Conservation (phyloP, 2,113 vertebrate genomes). For the Hylia prasina region DNA sequence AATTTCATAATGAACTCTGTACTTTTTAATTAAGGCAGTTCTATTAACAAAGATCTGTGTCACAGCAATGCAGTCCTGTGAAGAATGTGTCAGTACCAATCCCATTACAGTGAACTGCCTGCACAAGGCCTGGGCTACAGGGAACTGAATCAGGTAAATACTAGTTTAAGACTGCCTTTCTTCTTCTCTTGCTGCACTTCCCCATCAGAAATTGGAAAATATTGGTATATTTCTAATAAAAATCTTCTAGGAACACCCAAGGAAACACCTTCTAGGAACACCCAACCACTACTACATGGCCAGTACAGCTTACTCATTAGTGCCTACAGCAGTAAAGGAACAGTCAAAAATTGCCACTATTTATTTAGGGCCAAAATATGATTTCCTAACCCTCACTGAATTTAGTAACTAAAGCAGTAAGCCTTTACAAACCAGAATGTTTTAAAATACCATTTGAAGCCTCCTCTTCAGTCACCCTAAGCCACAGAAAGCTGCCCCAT, state of each 20-base stretch:
- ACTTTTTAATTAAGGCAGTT: slow-evolving; percentile 31
- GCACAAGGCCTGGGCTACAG: not conserved
- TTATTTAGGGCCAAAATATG: not conserved
- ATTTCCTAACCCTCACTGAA: not conserved
- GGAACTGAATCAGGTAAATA: not conserved
- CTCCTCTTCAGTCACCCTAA: not conserved
- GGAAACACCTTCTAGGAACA: not conserved
- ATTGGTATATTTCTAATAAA: not conserved
- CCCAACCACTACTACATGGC: not conserved
- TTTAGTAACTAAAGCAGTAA: not conserved
- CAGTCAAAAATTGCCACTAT: not conserved
- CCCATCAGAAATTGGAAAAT: not conserved
- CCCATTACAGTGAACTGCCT: not conserved
- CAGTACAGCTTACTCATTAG: not conserved
- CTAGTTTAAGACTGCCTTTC: not conserved
- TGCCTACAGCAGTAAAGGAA: not conserved
- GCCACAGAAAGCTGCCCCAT: not conserved
- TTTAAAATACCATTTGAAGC: not conserved
- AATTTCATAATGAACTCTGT: not conserved
- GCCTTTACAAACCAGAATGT: not conserved
- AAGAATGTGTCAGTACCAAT: not conserved
- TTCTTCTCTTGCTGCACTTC: not conserved
- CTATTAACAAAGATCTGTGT: not conserved
- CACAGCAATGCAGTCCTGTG: not conserved
- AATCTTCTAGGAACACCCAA: not conserved